phyloP scores from a whole-genome alignment of 2,888 invertebrate species.

The Pandemis corylana region DNA sequence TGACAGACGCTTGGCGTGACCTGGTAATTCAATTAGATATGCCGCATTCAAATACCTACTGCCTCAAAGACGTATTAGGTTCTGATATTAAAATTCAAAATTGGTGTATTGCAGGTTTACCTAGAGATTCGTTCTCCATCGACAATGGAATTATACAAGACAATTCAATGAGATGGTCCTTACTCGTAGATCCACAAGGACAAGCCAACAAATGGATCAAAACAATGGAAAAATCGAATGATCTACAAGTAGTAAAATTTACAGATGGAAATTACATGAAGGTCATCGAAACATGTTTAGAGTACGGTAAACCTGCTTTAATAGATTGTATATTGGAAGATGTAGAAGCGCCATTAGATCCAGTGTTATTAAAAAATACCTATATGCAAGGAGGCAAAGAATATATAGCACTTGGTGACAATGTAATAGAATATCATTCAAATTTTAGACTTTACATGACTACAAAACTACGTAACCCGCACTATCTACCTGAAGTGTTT shows the following conservation, averaged over 20 bases:
- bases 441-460: constrained; percentile 93
- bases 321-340: constrained; percentile 92
- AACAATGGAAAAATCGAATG: constrained; percentile 90
- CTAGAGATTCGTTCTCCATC: constrained; percentile 92
- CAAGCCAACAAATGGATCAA: constrained; percentile 95
- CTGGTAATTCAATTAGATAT: constrained; percentile 88
- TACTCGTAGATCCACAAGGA: constrained; percentile 93
- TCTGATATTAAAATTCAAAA: constrained; percentile 94
- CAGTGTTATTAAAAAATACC: constrained; percentile 89
- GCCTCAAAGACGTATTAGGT: constrained; percentile 90
- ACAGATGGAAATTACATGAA: constrained; percentile 91
- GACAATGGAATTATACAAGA: constrained; percentile 94
- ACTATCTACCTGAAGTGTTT: constrained; percentile 93
- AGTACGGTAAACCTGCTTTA: constrained; percentile 90
- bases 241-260: constrained; percentile 89
- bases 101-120: constrained; percentile 93
- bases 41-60: constrained; percentile 90
- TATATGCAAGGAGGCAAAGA: constrained; percentile 90
- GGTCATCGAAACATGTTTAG: constrained; percentile 89
- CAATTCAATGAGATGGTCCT: constrained; percentile 90
- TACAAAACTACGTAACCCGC: constrained; percentile 93
- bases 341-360: constrained; percentile 91
- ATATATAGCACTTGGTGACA: constrained; percentile 91
- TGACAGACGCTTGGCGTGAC: constrained; percentile 89
- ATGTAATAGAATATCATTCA: constrained; percentile 90